Evolutionary conservation across 2,797 vertebrate genomes (phyloP), one percentile per base, ranked within the genome.

Genomic region (Huso huso): DNA sequence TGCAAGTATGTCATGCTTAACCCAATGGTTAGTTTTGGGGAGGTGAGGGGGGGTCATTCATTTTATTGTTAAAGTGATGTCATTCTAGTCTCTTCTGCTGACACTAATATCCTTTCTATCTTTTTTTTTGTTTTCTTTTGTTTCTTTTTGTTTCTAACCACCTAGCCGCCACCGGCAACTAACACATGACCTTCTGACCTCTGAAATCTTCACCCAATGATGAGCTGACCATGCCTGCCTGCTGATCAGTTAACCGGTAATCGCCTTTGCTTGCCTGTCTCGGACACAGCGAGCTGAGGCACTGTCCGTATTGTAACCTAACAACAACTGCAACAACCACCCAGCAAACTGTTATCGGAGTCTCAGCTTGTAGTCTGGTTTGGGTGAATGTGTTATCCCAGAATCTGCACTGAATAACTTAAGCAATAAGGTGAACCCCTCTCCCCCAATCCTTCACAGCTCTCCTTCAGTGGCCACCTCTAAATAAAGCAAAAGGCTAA

Each of bases 221-320:
- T 93, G 96, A 99, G 96, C 96, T 95, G 94, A 95, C 95, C 95
- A 96, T 97, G 96, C 96, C 96, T 98, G 96, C 96, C 96, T 97
- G 96, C 96, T 98, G 96, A 98, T 97, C 96, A 96, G 94, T 98
- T 99, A 98, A 98, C 96, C 97, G 96, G 96, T 99, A 98, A 99
- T 94, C 95, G 95, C 95, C 96, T 99, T 97, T 96, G 96, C 96
- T 97, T 97, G 95, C 92, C 96, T 98, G 90, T 89, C 95, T 95
- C 93, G 93, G 95, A 94, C 88, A 92, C 96, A 95, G 91, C 87
- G 89, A 93, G 92, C 93, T 91, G 90, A 91, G 94, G 93, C 93
- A 87, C 83, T 95, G 92, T 92, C 94, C 91, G 68, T 93, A 84
- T 80, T 83, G 86, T 88, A 87, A 86, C 84, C 88, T 89, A 90